Evolutionary conservation across 2,888 invertebrate species (phyloP).

Genomic region (Ganaspis brasiliensis): DNA sequence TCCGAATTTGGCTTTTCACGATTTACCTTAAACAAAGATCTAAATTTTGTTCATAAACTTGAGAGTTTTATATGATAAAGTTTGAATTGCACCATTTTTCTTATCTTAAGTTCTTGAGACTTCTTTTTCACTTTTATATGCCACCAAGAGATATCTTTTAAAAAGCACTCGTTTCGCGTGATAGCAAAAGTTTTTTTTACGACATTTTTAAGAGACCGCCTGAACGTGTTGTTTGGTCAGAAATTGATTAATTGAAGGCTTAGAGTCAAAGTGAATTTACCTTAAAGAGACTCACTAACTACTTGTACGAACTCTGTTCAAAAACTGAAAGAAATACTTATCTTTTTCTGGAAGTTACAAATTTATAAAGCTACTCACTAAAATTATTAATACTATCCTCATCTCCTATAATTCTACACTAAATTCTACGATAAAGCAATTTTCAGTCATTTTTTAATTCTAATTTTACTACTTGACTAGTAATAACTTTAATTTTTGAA

Average conservation of each 20-base stretch:
- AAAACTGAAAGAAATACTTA: not conserved
- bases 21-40: not conserved
- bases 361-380: not conserved
- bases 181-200: slow-evolving; percentile 22
- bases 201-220: slow-evolving; percentile 3
- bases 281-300: not conserved
- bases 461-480: slow-evolving; percentile 3
- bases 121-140: slow-evolving; percentile 19
- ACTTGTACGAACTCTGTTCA: not conserved
- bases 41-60: not conserved
- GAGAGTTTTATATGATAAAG: slow-evolving; percentile 5
- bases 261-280: not conserved
- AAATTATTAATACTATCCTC: slow-evolving; percentile 6
- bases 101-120: slow-evolving; percentile 14
- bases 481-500: no score
- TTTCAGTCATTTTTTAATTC: slow-evolving; percentile 16
- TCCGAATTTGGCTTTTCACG: not conserved
- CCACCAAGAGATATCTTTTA: not conserved
- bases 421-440: slow-evolving; percentile 1
- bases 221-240: slow-evolving; percentile 16
- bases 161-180: not conserved
- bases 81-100: slow-evolving; percentile 33
- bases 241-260: slow-evolving; percentile 31
- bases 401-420: not conserved
- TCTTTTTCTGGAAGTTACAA: not conserved